phyloP scores from a whole-genome alignment of 2,888 invertebrate genomes.

The Arge pagana region DNA sequence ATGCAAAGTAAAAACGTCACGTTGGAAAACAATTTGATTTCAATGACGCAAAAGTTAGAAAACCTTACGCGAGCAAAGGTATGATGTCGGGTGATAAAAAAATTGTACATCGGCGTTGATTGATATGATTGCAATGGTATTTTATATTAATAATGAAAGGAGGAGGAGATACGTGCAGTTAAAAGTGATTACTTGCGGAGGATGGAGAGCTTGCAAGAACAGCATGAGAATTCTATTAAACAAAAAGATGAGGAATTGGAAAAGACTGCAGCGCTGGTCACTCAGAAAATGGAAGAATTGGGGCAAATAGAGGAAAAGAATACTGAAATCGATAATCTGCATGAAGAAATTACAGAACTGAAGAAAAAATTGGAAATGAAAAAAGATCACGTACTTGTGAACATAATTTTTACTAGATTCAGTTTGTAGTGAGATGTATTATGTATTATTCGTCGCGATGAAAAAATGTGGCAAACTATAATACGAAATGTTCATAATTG shows the following conservation, averaged over 20 bases:
- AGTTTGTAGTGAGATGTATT: constrained; percentile 4
- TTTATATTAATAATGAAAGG: constrained; percentile 26
- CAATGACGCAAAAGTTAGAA: constrained; percentile 38
- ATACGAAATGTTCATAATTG: no score
- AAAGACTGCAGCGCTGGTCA: constrained; percentile 36
- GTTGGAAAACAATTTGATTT: constrained; percentile 36
- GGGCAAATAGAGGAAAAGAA: constrained; percentile 28
- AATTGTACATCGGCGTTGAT: not conserved
- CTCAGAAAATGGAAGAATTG: constrained; percentile 36
- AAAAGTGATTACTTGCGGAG: constrained; percentile 36
- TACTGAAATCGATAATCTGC: constrained; percentile 37
- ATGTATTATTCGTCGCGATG: constrained; percentile 1
- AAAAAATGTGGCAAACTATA: not conserved
- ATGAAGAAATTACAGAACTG: constrained; percentile 38
- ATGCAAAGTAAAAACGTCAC: constrained; percentile 32
- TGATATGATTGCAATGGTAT: not conserved
- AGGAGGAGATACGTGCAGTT: constrained; percentile 31
- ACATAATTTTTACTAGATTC: not conserved
- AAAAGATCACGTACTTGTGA: constrained; percentile 45
- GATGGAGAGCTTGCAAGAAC: constrained; percentile 30
- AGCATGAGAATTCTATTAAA: constrained; percentile 36
- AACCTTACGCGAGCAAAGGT: constrained; percentile 41
- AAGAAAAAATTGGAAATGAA: constrained; percentile 42
- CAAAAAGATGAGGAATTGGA: constrained; percentile 39
- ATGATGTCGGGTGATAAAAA: constrained; percentile 6